A percentile compares a stretch with the other conserved stretches of the same genome.
Evolutionary conservation across 2,113 vertebrate genomes (phyloP).

Genomic region (Emberiza fucata): DNA sequence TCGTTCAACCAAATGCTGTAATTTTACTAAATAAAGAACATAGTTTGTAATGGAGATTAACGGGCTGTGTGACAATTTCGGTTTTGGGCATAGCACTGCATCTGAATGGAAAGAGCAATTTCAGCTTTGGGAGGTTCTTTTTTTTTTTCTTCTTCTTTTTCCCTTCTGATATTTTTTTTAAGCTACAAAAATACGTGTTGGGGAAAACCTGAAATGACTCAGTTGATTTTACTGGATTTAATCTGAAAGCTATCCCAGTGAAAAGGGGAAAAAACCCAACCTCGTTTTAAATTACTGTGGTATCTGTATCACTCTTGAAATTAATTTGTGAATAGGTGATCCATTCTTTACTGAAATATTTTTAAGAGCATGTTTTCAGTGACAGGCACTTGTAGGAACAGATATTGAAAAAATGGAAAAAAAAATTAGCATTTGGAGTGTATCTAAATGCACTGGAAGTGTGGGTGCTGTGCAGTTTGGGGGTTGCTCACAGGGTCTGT

Average conservation of each 20-base stretch:
- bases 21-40: slow-evolving; percentile 60
- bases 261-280: neutral
- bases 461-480: neutral
- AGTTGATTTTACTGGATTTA: neutral
- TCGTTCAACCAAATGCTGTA: slow-evolving; percentile 44
- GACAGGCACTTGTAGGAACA: neutral
- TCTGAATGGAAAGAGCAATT: slow-evolving; percentile 30
- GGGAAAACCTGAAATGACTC: neutral
- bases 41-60: slow-evolving; percentile 52
- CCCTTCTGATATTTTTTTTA: neutral
- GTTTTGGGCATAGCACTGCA: neutral
- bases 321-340: neutral
- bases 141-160: neutral
- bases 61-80: slow-evolving; percentile 23
- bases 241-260: neutral
- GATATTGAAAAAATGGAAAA: neutral
- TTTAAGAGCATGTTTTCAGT: neutral
- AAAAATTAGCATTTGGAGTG: fast-evolving
- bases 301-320: neutral
- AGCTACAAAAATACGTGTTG: neutral
- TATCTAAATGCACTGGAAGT: neutral
- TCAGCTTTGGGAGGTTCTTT: neutral
- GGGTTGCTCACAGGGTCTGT: neutral
- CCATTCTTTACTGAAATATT: neutral
- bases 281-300: neutral